Evolutionary conservation across 2,888 invertebrate species (phyloP).

Genomic region (Lysandra coridon): DNA sequence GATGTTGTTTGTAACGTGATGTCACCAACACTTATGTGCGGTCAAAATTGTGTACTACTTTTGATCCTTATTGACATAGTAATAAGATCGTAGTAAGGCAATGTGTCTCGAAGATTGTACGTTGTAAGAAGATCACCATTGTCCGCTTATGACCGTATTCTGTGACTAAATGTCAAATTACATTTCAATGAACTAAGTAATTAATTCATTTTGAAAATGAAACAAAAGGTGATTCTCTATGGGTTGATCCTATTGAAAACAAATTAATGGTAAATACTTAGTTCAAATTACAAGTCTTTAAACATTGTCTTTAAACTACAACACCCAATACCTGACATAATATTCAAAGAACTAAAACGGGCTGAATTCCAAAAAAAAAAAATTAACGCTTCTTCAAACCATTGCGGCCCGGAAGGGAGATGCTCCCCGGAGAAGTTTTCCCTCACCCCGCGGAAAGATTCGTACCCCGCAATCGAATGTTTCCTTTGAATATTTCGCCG

Average conservation of each 20-base stretch:
- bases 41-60: background rate
- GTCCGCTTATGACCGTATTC: background rate
- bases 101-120: background rate
- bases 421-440: no score
- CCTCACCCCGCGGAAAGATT: no score
- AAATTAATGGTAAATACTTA: background rate
- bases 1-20: constrained; percentile 45
- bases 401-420: no score
- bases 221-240: background rate
- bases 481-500: no score
- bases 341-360: no score
- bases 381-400: no score
- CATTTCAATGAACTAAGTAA: background rate
- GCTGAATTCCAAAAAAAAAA: no score
- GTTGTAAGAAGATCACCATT: background rate
- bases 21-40: constrained; percentile 43
- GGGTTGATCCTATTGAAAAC: background rate
- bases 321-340: no score
- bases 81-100: background rate
- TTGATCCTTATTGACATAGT: background rate
- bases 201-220: background rate
- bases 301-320: no score
- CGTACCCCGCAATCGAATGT: no score
- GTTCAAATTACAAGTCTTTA: no score
- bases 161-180: constrained; percentile 17